Conservation (phyloP, 2,888 invertebrate genomes). For the Ochropleura leucogaster region DNA sequence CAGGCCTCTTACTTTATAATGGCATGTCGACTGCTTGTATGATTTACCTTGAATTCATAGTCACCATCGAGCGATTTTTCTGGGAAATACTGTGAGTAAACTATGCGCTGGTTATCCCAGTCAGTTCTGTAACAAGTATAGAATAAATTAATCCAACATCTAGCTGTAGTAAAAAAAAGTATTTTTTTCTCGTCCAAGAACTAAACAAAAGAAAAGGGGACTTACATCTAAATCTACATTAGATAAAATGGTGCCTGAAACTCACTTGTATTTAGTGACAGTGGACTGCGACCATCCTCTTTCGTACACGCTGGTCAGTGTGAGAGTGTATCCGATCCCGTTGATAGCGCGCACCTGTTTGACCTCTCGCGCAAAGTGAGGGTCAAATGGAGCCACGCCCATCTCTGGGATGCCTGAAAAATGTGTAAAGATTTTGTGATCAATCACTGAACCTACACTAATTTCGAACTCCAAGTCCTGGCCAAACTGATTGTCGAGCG, state of each 20-base stretch:
- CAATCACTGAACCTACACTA: not conserved
- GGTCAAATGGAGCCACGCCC: constrained; percentile 94
- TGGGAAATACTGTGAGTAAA: constrained; percentile 95
- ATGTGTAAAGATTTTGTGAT: not conserved
- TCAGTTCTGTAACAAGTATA: constrained; percentile 90
- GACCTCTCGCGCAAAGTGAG: constrained; percentile 93
- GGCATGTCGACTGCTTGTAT: not conserved
- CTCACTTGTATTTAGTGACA: constrained; percentile 93
- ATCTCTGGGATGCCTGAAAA: constrained; percentile 93
- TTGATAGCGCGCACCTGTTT: constrained; percentile 91
- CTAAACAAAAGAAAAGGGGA: no score
- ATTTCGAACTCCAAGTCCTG: not conserved
- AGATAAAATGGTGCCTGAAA: not conserved
- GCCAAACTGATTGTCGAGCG: not conserved
- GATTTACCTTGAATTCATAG: constrained; percentile 84
- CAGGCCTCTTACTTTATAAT: constrained; percentile 2
- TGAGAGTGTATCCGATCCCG: constrained; percentile 93
- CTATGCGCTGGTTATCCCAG: constrained; percentile 91
- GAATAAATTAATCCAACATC: not conserved
- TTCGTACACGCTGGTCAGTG: constrained; percentile 94
- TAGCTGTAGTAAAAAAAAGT: not conserved
- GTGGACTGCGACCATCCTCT: constrained; percentile 94
- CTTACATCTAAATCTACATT: not conserved
- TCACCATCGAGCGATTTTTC: constrained; percentile 94
- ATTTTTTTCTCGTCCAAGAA: no score